Percentiles rank a stretch among this genome's conserved stretches.
These are phyloP conservation scores for Lepus americanus DNA, from an alignment of 2,113 vertebrate species.

Conservation along the genomic window DNA sequence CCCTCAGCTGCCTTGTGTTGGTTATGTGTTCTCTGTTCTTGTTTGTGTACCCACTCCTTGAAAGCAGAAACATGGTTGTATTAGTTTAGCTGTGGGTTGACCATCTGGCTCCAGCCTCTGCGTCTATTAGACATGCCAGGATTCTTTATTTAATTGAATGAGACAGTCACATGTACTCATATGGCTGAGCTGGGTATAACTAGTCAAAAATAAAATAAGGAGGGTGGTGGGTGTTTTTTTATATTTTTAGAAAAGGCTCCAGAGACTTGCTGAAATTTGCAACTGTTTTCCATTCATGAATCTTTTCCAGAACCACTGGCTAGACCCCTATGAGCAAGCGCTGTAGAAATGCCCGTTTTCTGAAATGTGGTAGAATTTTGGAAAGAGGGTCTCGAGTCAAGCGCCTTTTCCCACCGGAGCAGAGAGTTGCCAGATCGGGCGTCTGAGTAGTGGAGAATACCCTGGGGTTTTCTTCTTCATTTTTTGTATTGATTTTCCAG, in stretches of 20 bases:
- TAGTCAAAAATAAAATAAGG: slow-evolving; percentile 52
- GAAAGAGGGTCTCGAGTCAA: slow-evolving; percentile 69
- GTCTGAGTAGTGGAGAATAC: slow-evolving; percentile 67
- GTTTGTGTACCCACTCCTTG: background rate
- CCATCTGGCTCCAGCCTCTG: background rate
- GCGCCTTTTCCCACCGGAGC: slow-evolving; percentile 72
- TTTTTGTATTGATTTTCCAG: slow-evolving; percentile 95
- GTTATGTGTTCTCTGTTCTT: background rate
- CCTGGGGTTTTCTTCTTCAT: slow-evolving; percentile 83
- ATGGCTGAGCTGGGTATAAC: background rate
- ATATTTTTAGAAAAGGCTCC: slow-evolving; percentile 46
- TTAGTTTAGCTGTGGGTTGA: background rate
- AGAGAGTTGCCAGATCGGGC: slow-evolving; percentile 64
- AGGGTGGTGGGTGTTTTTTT: background rate
- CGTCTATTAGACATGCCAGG: background rate
- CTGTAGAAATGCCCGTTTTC: slow-evolving; percentile 62
- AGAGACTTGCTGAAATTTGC: slow-evolving; percentile 21
- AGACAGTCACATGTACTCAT: background rate
- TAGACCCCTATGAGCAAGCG: background rate
- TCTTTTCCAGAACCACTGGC: slow-evolving; percentile 39
- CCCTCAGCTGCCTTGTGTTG: background rate
- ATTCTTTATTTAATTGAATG: slow-evolving; percentile 55
- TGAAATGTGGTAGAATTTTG: slow-evolving; percentile 59
- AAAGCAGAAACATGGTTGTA: background rate
- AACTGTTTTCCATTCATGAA: background rate